phyloP scores from a whole-genome alignment of 1,140 invertebrate genomes.

The Battus philenor region DNA sequence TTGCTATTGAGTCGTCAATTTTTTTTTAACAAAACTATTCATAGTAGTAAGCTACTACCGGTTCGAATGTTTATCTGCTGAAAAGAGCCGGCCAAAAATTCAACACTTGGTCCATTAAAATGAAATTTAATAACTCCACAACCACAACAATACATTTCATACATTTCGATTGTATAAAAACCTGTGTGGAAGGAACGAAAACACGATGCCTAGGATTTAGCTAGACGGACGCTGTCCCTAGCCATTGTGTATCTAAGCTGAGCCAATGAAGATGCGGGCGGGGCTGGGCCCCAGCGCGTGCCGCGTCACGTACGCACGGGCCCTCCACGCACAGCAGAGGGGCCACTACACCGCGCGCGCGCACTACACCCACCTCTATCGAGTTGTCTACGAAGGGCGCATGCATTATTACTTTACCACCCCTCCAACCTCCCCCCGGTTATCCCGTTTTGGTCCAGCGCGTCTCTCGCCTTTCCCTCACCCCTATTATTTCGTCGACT shows the following conservation, averaged over 20 bases:
- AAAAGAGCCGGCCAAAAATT: no score
- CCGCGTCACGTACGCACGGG: constrained; percentile 60
- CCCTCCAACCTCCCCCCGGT: constrained; percentile 32
- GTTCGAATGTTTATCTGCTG: no score
- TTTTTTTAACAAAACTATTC: no score
- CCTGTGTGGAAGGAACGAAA: no score
- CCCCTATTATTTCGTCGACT: constrained; percentile 17
- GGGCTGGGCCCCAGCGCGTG: constrained; percentile 34
- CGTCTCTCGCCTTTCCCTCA: constrained; percentile 28
- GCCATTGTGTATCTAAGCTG: constrained; percentile 50
- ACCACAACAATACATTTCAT: no score
- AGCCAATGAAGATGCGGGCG: constrained; percentile 43
- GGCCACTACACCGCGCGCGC: constrained; percentile 62
- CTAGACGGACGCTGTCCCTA: constrained; percentile 24
- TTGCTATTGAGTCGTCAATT: no score
- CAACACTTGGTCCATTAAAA: no score
- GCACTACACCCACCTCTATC: constrained; percentile 47
- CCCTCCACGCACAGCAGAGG: constrained; percentile 49
- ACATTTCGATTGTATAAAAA: no score
- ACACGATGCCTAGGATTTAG: constrained; percentile 1
- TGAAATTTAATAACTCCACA: no score
- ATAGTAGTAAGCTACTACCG: no score
- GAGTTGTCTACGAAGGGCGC: constrained; percentile 55
- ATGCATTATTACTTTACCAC: constrained; percentile 58
- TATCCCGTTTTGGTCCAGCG: constrained; percentile 32